These are phyloP conservation scores for Muschampia plurimacula DNA, from an alignment of 2,888 invertebrate genomes.

Conservation along the genomic window DNA sequence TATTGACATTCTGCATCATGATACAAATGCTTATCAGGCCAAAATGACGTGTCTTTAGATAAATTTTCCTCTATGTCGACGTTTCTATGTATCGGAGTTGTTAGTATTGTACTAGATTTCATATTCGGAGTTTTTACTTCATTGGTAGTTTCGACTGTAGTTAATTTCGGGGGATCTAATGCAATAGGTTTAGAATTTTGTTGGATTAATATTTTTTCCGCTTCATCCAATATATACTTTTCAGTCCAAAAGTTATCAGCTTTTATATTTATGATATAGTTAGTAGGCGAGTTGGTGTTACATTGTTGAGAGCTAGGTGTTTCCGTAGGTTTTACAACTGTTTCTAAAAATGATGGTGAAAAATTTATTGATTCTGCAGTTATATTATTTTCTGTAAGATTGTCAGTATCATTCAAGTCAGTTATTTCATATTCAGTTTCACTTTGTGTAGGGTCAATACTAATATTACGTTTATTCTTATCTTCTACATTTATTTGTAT, in stretches of 20 bases:
- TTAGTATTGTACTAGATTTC: conserved; percentile 44
- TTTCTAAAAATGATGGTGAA: not conserved
- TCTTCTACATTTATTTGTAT: conserved; percentile 45
- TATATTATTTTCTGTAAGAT: not conserved
- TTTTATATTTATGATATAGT: conserved; percentile 66
- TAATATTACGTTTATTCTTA: conserved; percentile 49
- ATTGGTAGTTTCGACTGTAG: conserved; percentile 42
- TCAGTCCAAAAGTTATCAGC: conserved; percentile 60
- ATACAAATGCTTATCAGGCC: conserved; percentile 87
- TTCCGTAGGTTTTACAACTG: conserved; percentile 3
- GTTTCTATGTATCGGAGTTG: not conserved
- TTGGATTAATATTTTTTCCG: conserved; percentile 74
- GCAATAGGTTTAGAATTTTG: conserved; percentile 48
- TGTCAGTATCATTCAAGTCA: not conserved
- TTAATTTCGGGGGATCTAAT: conserved; percentile 37
- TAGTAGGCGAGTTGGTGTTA: conserved; percentile 63
- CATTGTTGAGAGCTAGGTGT: conserved; percentile 46
- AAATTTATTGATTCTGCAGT: conserved; percentile 29
- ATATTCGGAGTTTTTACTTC: conserved; percentile 38
- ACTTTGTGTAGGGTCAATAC: conserved; percentile 39
- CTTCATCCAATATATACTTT: conserved; percentile 78
- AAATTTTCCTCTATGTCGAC: conserved; percentile 61
- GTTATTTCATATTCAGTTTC: conserved; percentile 46
- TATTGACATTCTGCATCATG: conserved; percentile 88
- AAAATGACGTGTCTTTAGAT: conserved; percentile 82